Evolutionary conservation across 2,113 vertebrate species (phyloP), one percentile per base, ranked within the genome.

Genomic region (Potamarius usumacintae): DNA sequence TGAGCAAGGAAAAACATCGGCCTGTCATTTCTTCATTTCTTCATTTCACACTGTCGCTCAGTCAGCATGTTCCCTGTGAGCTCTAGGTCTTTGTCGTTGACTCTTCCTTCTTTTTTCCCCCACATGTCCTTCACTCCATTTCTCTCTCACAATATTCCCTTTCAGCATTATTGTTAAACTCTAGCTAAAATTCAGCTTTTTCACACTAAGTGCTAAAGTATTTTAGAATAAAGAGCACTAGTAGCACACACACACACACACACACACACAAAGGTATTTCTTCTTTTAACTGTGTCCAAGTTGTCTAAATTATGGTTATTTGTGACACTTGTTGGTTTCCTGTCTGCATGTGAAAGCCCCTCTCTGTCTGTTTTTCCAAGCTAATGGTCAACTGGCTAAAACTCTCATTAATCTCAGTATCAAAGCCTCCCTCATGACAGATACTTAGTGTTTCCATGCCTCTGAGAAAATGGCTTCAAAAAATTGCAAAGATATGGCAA

Each of bases 401-500:
- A 92, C 85, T 81, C 84, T 91, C 93, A 95, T 96, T 94, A 95
- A 95, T 96, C 94, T 95, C 94, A 92, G 94, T 94, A 93, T 89
- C 87, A 27, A 82, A 93, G 88, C 92, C 71, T 88, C 81, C 42
- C 60, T 85, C 53, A 87, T 88, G 90, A 94, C 92, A 91, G 90
- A 93, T 94, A 93, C 92, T 90, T 94, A 93, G 92, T 90, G 92
- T 95, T 95, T 93, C 92, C 90, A 87, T 89, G 89, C 86, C 81
- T 86, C 82, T 89, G 91, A 91, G 92, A 92, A 93, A 94, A 94
- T 95, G 90, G 94, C 92, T 95, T 94, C 4, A 1, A 94, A 94
- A 90, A 94, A 34, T 92, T 91, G 90, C 91, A 90, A 80, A 91
- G 92, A 93, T 93, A 92, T 87, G 92, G 93, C 90, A 93, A 94